Conservation (phyloP, 2,797 vertebrate genomes). For the Choloepus didactylus region DNA sequence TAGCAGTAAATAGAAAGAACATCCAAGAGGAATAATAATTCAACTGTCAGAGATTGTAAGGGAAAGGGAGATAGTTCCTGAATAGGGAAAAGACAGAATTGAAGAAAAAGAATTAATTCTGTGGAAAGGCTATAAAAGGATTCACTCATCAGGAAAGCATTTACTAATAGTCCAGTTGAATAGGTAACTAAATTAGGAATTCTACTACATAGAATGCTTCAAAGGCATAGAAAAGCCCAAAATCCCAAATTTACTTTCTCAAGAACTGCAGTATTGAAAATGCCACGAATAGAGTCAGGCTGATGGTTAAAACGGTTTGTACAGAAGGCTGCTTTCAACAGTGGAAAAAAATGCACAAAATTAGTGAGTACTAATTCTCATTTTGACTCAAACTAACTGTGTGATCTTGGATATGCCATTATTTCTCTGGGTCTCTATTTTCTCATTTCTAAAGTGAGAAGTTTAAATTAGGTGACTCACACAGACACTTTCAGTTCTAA, state of each 20-base stretch:
- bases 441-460: not conserved
- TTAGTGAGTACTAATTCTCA: not conserved
- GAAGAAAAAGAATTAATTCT: not conserved
- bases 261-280: not conserved
- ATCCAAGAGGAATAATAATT: not conserved
- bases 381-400: not conserved
- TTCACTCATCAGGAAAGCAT: not conserved
- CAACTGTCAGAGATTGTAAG: conserved; percentile 12
- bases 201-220: not conserved
- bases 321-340: not conserved
- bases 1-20: conserved; percentile 1
- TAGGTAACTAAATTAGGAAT: not conserved
- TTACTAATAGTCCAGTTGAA: not conserved
- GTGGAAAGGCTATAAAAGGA: conserved; percentile 12
- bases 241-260: not conserved
- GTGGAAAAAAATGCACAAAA: not conserved
- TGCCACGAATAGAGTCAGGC: not conserved
- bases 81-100: not conserved
- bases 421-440: not conserved
- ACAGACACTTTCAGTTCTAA: not conserved
- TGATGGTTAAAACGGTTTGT: not conserved
- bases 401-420: not conserved
- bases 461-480: not conserved
- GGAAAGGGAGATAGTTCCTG: not conserved
- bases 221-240: not conserved